phyloP scores from a whole-genome alignment of 2,888 invertebrate species.

The Aelia acuminata region DNA sequence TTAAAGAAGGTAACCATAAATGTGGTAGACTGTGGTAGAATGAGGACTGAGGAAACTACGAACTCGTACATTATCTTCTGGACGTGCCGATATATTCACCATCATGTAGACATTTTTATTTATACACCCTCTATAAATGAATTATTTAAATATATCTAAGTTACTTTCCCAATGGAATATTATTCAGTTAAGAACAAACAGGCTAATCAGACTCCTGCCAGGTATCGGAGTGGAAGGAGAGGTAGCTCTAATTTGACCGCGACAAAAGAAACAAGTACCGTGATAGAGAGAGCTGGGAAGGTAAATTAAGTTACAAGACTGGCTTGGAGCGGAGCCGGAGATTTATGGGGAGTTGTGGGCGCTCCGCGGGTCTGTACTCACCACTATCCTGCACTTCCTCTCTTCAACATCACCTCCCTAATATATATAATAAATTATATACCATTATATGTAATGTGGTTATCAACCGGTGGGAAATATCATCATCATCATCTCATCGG shows the following conservation, averaged over 20 bases:
- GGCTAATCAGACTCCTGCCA: background rate
- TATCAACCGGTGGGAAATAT: background rate
- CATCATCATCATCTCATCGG: background rate
- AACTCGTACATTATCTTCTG: too few species aligned
- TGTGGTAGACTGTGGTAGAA: too few species aligned
- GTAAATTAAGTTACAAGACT: conserved; percentile 27
- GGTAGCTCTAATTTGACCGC: conserved; percentile 18
- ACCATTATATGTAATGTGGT: background rate
- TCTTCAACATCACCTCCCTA: background rate
- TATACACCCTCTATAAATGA: too few species aligned
- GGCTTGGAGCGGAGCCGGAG: background rate
- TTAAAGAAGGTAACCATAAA: too few species aligned
- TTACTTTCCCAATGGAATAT: too few species aligned
- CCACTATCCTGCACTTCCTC: background rate
- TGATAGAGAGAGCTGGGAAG: background rate
- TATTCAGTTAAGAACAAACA: too few species aligned
- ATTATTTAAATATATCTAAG: too few species aligned
- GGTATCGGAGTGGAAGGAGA: background rate
- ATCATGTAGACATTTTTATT: too few species aligned
- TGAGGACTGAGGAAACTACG: too few species aligned
- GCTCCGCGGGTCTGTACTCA: background rate
- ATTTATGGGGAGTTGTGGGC: background rate
- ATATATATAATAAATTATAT: conserved; percentile 10
- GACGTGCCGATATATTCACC: too few species aligned
- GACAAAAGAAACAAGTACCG: background rate